phyloP scores from a whole-genome alignment of 2,888 invertebrate species.

The Habroteleia sp. region DNA sequence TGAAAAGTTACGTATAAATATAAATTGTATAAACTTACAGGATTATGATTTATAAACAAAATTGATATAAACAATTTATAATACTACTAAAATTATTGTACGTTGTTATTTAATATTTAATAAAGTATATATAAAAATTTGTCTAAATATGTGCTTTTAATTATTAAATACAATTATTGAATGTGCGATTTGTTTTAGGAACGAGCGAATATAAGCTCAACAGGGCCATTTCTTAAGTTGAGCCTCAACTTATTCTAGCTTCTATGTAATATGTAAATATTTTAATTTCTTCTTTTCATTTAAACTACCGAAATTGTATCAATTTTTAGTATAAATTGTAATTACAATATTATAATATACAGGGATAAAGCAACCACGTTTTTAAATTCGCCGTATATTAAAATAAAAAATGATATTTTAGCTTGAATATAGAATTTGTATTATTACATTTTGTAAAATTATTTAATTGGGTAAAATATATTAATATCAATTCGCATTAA shows the following conservation, averaged over 20 bases:
- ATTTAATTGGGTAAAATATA: too few relatives aligned
- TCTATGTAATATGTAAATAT: slow-evolving; percentile 67
- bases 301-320: slow-evolving; percentile 77
- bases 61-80: too few relatives aligned
- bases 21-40: too few relatives aligned
- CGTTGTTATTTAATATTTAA: not conserved
- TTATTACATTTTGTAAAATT: too few relatives aligned
- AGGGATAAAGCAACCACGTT: slow-evolving; percentile 66
- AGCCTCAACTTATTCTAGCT: slow-evolving; percentile 78
- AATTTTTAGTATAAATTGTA: slow-evolving; percentile 78
- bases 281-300: slow-evolving; percentile 44
- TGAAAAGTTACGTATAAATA: too few relatives aligned
- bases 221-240: slow-evolving; percentile 73
- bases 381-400: slow-evolving; percentile 35
- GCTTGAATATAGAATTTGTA: not conserved
- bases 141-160: slow-evolving; percentile 1
- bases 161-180: not conserved
- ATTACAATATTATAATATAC: slow-evolving; percentile 79
- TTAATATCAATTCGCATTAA: not conserved
- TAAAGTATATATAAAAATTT: not conserved
- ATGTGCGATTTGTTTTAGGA: slow-evolving; percentile 18
- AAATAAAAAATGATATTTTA: slow-evolving; percentile 29
- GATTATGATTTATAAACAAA: too few relatives aligned
- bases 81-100: not conserved
- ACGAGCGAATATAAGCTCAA: slow-evolving; percentile 55